Conservation (phyloP, 1,140 invertebrate genomes). For the Drosophila tsacasi region DNA sequence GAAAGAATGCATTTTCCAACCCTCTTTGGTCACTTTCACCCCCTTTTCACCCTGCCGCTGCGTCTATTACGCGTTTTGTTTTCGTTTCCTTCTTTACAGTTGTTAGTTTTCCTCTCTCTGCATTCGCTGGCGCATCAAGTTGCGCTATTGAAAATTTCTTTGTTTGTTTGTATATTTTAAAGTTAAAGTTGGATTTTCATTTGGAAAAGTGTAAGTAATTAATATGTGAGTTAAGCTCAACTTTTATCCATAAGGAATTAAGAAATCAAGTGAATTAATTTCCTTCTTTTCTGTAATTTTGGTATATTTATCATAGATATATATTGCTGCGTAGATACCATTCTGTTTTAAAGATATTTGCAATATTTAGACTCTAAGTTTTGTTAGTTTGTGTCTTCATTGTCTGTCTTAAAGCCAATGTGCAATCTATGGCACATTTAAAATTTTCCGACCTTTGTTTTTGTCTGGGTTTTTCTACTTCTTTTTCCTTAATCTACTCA, state of each 20-base stretch:
- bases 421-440: conserved; percentile 1
- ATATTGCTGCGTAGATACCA: neutral
- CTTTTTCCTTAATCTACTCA: conserved; percentile 21
- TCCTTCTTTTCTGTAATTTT: neutral
- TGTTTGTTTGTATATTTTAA: conserved; percentile 1
- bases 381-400: neutral
- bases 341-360: neutral
- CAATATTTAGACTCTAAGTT: neutral
- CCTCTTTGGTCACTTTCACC: conserved; percentile 59
- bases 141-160: conserved; percentile 15
- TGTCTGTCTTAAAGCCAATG: neutral
- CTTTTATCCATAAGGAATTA: neutral
- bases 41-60: conserved; percentile 27
- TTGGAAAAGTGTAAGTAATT: neutral
- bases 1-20: conserved; percentile 53
- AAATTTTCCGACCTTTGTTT: conserved; percentile 1
- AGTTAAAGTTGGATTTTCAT: conserved; percentile 5
- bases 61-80: conserved; percentile 49
- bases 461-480: conserved; percentile 3
- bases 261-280: neutral
- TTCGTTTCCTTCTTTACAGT: conserved; percentile 40
- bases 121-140: conserved; percentile 34
- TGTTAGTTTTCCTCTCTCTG: conserved; percentile 51
- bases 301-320: neutral
- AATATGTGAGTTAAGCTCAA: neutral